These are phyloP conservation scores for Microplitis manilae DNA, from an alignment of 2,888 invertebrate genomes.

Conservation along the genomic window DNA sequence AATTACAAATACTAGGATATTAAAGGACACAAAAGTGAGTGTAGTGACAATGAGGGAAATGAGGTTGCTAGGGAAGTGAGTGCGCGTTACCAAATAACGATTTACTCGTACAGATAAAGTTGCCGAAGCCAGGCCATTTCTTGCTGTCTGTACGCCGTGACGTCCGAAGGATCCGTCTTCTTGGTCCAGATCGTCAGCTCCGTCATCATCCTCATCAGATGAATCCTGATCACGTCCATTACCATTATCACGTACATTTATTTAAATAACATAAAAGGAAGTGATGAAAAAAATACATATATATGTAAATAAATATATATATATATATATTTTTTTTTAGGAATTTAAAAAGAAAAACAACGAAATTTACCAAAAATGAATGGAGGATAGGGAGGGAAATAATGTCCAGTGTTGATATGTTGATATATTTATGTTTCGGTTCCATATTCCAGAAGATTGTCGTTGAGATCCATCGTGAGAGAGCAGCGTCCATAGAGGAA, in stretches of 20 bases:
- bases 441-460: conserved; percentile 39
- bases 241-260: not conserved
- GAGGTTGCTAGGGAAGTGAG: conserved; percentile 28
- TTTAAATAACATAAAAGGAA: conserved; percentile 7
- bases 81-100: conserved; percentile 67
- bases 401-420: conserved; percentile 27
- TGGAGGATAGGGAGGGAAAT: conserved; percentile 13
- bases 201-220: conserved; percentile 69
- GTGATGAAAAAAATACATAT: not conserved
- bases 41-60: conserved; percentile 15
- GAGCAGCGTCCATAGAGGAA: conserved; percentile 63
- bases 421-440: conserved; percentile 32
- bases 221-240: conserved; percentile 59
- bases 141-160: conserved; percentile 63
- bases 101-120: conserved; percentile 70
- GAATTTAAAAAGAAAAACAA: not conserved
- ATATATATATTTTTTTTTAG: not conserved
- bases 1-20: not conserved
- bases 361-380: conserved; percentile 7
- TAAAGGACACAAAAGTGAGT: not conserved
- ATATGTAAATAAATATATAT: not conserved
- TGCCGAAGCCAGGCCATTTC: conserved; percentile 68
- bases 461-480: conserved; percentile 40
- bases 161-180: conserved; percentile 66
- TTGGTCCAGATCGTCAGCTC: conserved; percentile 68